phyloP scores from a whole-genome alignment of 23 tunicate genomes.

The Oikopleura dioica region DNA sequence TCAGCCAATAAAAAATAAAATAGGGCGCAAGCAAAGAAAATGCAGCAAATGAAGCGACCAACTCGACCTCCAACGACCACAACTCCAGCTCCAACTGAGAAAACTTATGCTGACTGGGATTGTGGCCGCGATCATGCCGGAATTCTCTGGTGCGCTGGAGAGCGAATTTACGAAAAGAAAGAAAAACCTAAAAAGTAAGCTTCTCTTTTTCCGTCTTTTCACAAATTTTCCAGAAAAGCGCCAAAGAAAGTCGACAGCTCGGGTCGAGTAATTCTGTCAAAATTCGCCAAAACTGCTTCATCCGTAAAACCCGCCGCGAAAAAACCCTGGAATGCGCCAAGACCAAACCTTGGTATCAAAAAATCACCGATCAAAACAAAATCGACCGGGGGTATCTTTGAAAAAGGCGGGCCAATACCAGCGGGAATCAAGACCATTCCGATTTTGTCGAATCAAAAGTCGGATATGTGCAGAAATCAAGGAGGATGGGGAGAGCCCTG shows the following conservation, averaged over 20 bases:
- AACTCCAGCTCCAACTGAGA: neutral
- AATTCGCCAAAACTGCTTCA: neutral
- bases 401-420: neutral
- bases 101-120: neutral
- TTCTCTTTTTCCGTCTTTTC: neutral
- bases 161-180: neutral
- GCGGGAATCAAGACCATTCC: neutral
- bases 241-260: neutral
- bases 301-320: neutral
- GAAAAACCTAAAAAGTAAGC: neutral
- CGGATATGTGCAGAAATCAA: neutral
- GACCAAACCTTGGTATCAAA: too few species aligned
- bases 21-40: too few species aligned
- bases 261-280: neutral
- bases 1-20: too few species aligned
- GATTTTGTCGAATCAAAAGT: neutral
- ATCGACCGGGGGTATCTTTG: neutral
- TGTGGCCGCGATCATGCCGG: conserved; percentile 2
- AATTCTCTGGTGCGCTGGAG: conserved; percentile 10
- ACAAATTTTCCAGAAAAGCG: neutral
- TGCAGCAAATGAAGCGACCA: too few species aligned
- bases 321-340: too few species aligned
- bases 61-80: neutral
- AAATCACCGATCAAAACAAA: neutral
- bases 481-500: conserved; percentile 12